Conservation (phyloP, 2,113 vertebrate species). For the Daboia siamensis region DNA sequence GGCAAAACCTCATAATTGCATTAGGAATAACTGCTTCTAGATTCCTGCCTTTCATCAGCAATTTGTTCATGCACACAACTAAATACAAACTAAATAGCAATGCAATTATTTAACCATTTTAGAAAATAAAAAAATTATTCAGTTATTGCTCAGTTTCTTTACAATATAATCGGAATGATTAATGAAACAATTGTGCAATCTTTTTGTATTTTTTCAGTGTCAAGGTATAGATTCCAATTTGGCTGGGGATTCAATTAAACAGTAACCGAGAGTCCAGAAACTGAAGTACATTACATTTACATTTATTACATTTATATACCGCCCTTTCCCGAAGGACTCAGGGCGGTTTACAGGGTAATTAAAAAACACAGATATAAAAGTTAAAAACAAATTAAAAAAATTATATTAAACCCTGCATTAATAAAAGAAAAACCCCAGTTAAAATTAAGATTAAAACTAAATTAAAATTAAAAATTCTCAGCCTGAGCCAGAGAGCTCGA, state of each 20-base stretch:
- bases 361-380: too few relatives aligned
- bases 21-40: not conserved
- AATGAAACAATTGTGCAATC: not conserved
- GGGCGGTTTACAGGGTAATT: too few relatives aligned
- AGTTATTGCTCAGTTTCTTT: not conserved
- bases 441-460: too few relatives aligned
- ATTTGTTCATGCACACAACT: not conserved
- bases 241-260: not conserved
- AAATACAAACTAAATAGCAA: not conserved
- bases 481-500: too few relatives aligned
- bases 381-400: too few relatives aligned
- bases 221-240: not conserved
- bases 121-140: not conserved
- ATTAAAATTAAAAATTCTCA: too few relatives aligned
- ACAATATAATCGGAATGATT: not conserved
- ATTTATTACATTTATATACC: too few relatives aligned
- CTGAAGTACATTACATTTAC: too few relatives aligned
- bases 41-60: not conserved
- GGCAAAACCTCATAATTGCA: not conserved
- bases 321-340: too few relatives aligned
- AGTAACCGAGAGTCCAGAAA: not conserved
- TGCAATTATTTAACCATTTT: not conserved
- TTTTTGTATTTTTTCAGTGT: not conserved
- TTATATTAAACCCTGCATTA: too few relatives aligned
- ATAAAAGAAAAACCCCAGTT: too few relatives aligned